Base-by-base conservation (phyloP, 2,797 vertebrate species). In the Phrynocephalus vlangalii region DNA sequence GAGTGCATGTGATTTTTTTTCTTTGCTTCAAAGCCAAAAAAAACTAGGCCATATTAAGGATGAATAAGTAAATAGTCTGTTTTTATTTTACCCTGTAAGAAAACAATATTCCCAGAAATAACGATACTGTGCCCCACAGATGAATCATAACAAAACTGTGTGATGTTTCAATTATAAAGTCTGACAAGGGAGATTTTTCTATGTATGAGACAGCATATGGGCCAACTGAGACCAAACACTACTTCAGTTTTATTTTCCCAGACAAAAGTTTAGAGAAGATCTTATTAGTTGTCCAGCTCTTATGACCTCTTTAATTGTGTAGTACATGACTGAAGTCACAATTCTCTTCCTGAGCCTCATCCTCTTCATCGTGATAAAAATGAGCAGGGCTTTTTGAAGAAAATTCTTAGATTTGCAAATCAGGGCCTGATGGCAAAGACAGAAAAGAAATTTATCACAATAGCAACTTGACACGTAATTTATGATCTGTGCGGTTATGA, bases 71-170 rank as follows among this genome's bases (percentile, higher is more conserved):
- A 88, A 20, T 44, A 79, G 85, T 82, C 85, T 76, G 48, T 67
- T 8, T 22, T 66, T 88, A 76, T 33, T 89, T 89, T 66, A 66
- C 30, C 86, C 63, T 28, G 28, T 18, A 79, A 79, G 16, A 66
- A 44, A 5, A 15, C 71, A 30, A 80, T 44, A 86, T 72, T 50
- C 52, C 70, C 70, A 48, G 16, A 92, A 78, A 83, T 44, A 63
- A 78, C 90, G 80, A 48, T 60, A 84, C 83, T 81, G 86, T 87
- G 86, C 80, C 85, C 38, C 82, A 24, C 66, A 52, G 50, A 87
- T 92, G 84, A 92, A 75, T 91, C 91, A 90, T 82, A 92, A 77
- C 22, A 90, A 89, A 77, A 28, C 79, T 92, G 75, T 89, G 77
- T 82, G 67, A 79, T 73, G 28, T 92, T 86, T 88, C 79, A 90